phyloP scores from a whole-genome alignment of 2,113 vertebrate genomes.

The Pyrgilauda ruficollis region DNA sequence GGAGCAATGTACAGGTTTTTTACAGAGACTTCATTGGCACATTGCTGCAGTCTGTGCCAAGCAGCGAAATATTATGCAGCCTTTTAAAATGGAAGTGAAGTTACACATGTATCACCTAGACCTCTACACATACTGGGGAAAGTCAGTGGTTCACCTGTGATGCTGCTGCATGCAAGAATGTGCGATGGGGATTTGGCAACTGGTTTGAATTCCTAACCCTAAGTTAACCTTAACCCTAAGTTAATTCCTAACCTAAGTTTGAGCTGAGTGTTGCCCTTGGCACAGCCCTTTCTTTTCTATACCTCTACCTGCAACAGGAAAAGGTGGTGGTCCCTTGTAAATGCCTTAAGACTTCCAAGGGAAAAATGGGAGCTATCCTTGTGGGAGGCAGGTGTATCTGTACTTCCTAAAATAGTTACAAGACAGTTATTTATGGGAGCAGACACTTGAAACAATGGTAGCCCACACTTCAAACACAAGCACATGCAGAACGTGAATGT shows the following conservation, averaged over 20 bases:
- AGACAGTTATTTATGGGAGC: not conserved
- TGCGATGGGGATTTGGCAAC: not conserved
- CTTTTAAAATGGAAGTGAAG: not conserved
- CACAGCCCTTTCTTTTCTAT: not conserved
- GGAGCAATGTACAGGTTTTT: not conserved
- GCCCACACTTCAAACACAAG: not conserved
- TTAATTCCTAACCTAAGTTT: too few species aligned
- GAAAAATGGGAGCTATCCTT: not conserved
- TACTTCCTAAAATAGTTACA: not conserved
- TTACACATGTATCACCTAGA: not conserved
- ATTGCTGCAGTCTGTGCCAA: not conserved
- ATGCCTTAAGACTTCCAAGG: not conserved
- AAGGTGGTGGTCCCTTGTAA: not conserved
- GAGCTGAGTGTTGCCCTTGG: not conserved
- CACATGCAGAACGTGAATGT: rapidly evolving
- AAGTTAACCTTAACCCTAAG: too few species aligned
- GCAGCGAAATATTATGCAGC: not conserved
- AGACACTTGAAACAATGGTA: not conserved
- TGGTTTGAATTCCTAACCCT: not conserved
- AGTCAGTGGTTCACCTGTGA: not conserved
- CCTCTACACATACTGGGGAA: not conserved
- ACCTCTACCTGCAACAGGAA: not conserved
- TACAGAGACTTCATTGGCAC: not conserved
- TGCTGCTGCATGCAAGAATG: not conserved
- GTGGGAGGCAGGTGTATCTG: not conserved